Evolutionary conservation across 2,888 invertebrate genomes (phyloP).

Genomic region (Aspidiotus destructor): DNA sequence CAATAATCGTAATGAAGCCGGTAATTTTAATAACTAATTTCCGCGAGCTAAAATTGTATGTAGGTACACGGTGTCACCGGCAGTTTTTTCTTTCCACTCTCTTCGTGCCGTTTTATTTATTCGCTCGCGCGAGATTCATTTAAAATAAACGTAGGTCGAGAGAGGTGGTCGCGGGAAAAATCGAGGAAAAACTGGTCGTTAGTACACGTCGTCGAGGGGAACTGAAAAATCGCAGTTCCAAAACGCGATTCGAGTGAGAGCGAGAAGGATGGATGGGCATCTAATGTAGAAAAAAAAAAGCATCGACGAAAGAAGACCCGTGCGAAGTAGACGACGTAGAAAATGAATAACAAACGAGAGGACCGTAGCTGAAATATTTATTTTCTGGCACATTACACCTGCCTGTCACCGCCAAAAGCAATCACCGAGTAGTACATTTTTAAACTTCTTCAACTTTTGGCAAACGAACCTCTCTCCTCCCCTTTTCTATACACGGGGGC

Average conservation of each 20-base stretch:
- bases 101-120: neutral
- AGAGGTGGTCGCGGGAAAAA: constrained; percentile 12
- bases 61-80: constrained; percentile 22
- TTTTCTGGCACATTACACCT: constrained; percentile 33
- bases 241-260: constrained; percentile 22
- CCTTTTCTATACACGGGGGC: neutral
- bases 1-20: no score
- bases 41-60: neutral
- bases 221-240: constrained; percentile 30
- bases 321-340: constrained; percentile 19
- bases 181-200: constrained; percentile 13
- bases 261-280: neutral
- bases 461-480: neutral
- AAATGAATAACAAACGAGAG: constrained; percentile 32
- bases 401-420: constrained; percentile 33
- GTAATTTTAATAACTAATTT: constrained; percentile 16
- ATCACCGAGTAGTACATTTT: constrained; percentile 29
- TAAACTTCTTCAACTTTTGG: constrained; percentile 31
- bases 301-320: neutral
- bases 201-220: constrained; percentile 3
- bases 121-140: neutral
- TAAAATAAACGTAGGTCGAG: neutral
- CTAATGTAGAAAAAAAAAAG: neutral
- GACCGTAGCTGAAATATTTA: constrained; percentile 31
- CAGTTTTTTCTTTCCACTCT: constrained; percentile 10